Evolutionary conservation across 1,140 invertebrate species (phyloP), one percentile per base, ranked within the genome.

Genomic region (Hestina assimilis): DNA sequence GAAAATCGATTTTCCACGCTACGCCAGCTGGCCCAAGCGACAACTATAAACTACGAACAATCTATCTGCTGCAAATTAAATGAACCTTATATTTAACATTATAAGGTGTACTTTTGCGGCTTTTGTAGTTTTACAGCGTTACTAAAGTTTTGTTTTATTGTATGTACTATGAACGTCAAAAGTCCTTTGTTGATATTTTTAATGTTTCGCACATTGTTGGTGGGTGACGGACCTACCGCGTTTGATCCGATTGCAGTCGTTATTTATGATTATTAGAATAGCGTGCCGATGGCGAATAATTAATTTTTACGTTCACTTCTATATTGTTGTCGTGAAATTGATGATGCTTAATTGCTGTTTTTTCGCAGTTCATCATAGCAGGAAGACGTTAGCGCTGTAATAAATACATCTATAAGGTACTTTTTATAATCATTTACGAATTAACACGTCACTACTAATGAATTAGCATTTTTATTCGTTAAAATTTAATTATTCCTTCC

Each of bases 111-210:
- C 24, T n/a, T n/a, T n/a, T n/a, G n/a, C n/a, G n/a, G n/a, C n/a
- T 15, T 14, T 7, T 43, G 11, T 21, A 14, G 11, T 59, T 59
- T 48, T 0, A 7, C 20, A 29, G 15, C n/a, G 43, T 35, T 33
- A 45, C 9, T 47, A 47, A 66, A 66, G 40, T 33, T 67, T 69
- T 72, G 75, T 60, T 56, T 62, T 53, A 42, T 48, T 54, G 62
- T 80, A 83, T 83, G 75, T 87, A 83, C 76, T 83, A 80, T 85
- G 76, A 84, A 83, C 80, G 80, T 87, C 83, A 87, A 83, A 87
- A 88, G 85, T 83, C 76, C 70, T 83, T 88, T 88, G 85, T 88
- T 86, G 85, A 86, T 88, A 86, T 86, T 86, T 88, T 88, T 85
- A 88, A 88, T 85, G 85, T 88, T 83, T 87, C 80, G 83, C 83